Base-by-base conservation (phyloP, 2,888 invertebrate genomes). In the Dasypogon diadema region DNA sequence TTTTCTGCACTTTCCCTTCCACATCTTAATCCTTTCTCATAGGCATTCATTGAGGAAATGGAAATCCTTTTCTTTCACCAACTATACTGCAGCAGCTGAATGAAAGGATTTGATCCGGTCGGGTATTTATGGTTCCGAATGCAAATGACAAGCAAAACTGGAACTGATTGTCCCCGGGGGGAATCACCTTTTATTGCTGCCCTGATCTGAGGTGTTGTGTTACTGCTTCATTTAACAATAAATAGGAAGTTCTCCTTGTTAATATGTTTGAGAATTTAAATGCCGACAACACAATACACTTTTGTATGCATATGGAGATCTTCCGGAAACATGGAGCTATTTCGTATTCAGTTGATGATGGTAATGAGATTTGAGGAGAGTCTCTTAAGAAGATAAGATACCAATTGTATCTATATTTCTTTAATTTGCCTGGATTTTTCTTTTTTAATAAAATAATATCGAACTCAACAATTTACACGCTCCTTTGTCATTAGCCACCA, bases 1-100 rank as follows among this genome's bases (percentile, higher is more conserved):
- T 54, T 70, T 70, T 70, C 26, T 70, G 70, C 54, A 65, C 54
- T 54, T 34, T 14, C 30, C 70, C 42, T 18, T 24, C 18, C n/a
- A 26, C 54, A 34, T 12, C 22, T n/a, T 70, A 51, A 54, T 70
- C 70, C 70, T 34, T 51, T 34, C 54, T 18, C 30, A 51, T 30
- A 22, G n/a, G 12, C 18, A 34, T 54, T 70, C 18, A 54, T 51
- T 70, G 54, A 70, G 14, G 21, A 54, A 54, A 30, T 34, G 54
- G 30, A 70, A 70, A 54, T 37, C 54, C 24, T 48, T 42, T n/a
- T 30, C 24, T 48, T 42, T n/a, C 46, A 42, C 42, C 42, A 42
- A 42, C 42, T 42, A n/a, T 42, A 12, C 42, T 42, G 42, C n/a
- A 12, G 42, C 1, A 12, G 42, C n/a, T 42, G 2, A 42, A 42